These are phyloP conservation scores for Endotricha flammealis DNA, from an alignment of 2,888 invertebrate species.

Conservation along the genomic window DNA sequence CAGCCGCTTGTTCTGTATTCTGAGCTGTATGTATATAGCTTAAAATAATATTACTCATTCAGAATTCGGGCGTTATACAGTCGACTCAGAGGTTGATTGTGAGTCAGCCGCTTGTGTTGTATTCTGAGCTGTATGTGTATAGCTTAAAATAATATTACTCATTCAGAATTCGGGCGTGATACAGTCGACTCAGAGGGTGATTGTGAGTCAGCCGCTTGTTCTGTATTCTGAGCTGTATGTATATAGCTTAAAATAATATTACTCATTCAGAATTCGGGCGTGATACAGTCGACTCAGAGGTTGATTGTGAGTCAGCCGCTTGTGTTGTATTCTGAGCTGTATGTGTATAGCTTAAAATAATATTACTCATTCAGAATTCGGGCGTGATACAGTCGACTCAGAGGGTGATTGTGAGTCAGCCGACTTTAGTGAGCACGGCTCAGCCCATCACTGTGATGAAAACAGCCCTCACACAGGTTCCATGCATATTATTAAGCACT, in stretches of 20 bases:
- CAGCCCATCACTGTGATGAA: constrained; percentile 63
- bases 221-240: too few relatives aligned
- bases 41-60: too few relatives aligned
- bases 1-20: too few relatives aligned
- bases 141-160: too few relatives aligned
- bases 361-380: constrained; percentile 53
- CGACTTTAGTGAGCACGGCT: constrained; percentile 61
- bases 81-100: too few relatives aligned
- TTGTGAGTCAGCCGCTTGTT: constrained; percentile 66
- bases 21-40: too few relatives aligned
- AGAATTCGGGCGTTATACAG: too few relatives aligned
- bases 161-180: constrained; percentile 70
- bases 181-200: constrained; percentile 68
- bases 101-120: too few relatives aligned
- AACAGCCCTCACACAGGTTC: constrained; percentile 42
- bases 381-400: constrained; percentile 71
- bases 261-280: constrained; percentile 59
- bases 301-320: constrained; percentile 67
- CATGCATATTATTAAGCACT: constrained; percentile 29
- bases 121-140: too few relatives aligned
- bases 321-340: constrained; percentile 25
- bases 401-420: constrained; percentile 67
- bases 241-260: too few relatives aligned
- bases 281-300: constrained; percentile 69
- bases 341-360: constrained; percentile 4